Conservation (phyloP, 2,888 invertebrate genomes). For the Pyrocoelia pectoralis region DNA sequence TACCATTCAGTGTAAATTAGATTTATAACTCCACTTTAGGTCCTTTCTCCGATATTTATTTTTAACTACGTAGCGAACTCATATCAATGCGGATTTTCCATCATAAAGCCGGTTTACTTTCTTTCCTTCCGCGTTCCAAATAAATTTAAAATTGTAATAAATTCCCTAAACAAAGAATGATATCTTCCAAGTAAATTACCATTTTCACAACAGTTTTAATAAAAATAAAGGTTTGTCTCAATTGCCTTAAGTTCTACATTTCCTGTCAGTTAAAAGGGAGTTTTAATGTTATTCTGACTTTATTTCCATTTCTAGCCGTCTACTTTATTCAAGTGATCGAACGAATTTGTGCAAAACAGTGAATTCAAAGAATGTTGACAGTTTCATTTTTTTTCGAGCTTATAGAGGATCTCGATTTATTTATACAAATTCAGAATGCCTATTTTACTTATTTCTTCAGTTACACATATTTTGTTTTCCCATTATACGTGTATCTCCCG, state of each 20-base stretch:
- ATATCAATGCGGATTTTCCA: too few relatives aligned
- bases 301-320: neutral
- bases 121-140: neutral
- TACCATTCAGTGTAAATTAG: neutral
- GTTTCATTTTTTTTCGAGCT: constrained; percentile 12
- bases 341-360: constrained; percentile 11
- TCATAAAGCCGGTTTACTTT: neutral
- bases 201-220: neutral
- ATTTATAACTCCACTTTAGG: neutral
- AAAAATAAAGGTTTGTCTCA: neutral
- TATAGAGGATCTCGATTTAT: constrained; percentile 5
- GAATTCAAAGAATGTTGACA: constrained; percentile 11
- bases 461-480: constrained; percentile 6
- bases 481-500: neutral
- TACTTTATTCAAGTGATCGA: constrained; percentile 13
- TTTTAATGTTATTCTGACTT: constrained; percentile 4
- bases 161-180: neutral
- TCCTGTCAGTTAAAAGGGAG: neutral
- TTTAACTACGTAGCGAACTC: too few relatives aligned
- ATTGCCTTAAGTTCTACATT: neutral
- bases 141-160: neutral
- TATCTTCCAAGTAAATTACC: neutral
- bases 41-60: too few relatives aligned
- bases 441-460: constrained; percentile 8
- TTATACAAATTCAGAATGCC: neutral